Evolutionary conservation across 2,888 invertebrate species (phyloP), one percentile per base, ranked within the genome.

Genomic region (Deladenus siricidicola): DNA sequence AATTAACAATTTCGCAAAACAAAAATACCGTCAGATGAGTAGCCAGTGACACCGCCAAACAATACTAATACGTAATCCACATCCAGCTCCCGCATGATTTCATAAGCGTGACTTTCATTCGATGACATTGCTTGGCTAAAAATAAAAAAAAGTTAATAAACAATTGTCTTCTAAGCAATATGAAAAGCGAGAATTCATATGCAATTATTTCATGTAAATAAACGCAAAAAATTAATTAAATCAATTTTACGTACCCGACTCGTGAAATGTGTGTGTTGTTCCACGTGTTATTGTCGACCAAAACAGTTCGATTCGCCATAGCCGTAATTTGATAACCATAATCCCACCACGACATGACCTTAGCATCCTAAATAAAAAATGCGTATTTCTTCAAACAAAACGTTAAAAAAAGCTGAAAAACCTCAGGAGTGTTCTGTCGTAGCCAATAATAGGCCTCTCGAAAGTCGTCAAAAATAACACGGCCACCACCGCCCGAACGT

Each of bases 321-420:
- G 94, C 93, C 1, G 96, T 94, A 83, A 96, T 94, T 82, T 83
- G 83, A 82, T 96, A 96, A 0, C 96, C 96, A 82, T 96, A 98
- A 85, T 94, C 93, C 93, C 96, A 98, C 96, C 96, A 98, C 0
- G 93, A 93, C 94, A 98, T 96, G 60, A 98, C 88, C 80, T 90
- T 89, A 0, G 94, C 87, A 81, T 94, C 88, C 88, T 89, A 74
- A 52, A 71, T 62, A 61, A 30, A 28, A 24, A 39, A 43, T 2
- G 26, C 0, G 29, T 17, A 24, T 8, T 56, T 2, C 21, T 56
- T 1, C 61, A 61, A 17, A 60, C 2, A 58, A 55, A 8, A 58
- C 24, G 10, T 10, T 55, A 24, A 52, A 58, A 10, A 47, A 10
- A 47, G 6, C 21, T 8, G n/a, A 47, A 14, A 51, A 26, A 65